phyloP scores from a whole-genome alignment of 1,140 invertebrate species.

The Lordiphosa mommai region DNA sequence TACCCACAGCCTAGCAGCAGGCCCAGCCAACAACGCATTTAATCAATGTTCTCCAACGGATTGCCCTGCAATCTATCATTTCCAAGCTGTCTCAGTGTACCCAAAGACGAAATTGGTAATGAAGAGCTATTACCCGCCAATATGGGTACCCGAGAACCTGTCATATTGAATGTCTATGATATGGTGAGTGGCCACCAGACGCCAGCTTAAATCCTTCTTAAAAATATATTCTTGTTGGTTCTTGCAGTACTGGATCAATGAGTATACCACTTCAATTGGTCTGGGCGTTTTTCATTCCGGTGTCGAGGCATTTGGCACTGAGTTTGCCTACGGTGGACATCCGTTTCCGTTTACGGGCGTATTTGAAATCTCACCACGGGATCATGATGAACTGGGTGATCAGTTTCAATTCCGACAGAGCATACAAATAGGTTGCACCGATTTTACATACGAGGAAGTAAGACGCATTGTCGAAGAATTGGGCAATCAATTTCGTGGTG shows the following conservation, averaged over 20 bases:
- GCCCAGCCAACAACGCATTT: conserved; percentile 63
- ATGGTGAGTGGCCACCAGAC: conserved; percentile 81
- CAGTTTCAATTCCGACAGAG: conserved; percentile 99
- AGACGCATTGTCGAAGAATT: conserved; percentile 93
- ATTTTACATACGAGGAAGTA: conserved; percentile 97
- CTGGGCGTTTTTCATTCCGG: conserved; percentile 99
- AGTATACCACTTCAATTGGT: conserved; percentile 96
- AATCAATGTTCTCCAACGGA: conserved; percentile 85
- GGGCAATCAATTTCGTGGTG: conserved; percentile 97
- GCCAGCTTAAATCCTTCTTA: background rate
- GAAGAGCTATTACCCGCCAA: conserved; percentile 85
- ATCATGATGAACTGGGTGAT: conserved; percentile 97
- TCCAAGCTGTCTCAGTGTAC: conserved; percentile 85
- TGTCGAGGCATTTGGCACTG: conserved; percentile 96
- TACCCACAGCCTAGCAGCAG: conserved; percentile 18
- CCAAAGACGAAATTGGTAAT: conserved; percentile 83
- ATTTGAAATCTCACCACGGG: conserved; percentile 96
- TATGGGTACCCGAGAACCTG: conserved; percentile 90
- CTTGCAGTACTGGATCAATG: conserved; percentile 83
- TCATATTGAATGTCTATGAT: conserved; percentile 93
- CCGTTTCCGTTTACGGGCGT: conserved; percentile 94
- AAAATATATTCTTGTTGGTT: background rate
- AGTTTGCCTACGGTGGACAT: conserved; percentile 99
- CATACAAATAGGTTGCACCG: conserved; percentile 97
- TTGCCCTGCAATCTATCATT: conserved; percentile 86